Conservation (phyloP, 2,888 invertebrate genomes). For the Phengaris arion region DNA sequence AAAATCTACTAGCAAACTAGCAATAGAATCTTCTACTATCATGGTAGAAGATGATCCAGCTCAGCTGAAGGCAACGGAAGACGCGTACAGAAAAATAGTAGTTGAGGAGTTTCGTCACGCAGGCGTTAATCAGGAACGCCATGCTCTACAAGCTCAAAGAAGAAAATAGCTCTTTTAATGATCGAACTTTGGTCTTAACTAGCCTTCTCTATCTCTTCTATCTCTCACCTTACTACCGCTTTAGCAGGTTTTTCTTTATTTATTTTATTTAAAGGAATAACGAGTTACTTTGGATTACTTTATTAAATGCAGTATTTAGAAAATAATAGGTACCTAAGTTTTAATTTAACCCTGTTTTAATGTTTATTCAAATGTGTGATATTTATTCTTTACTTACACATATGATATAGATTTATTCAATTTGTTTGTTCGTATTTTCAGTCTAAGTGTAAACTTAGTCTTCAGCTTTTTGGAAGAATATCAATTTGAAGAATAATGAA, state of each 20-base stretch:
- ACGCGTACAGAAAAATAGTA: slow-evolving; percentile 10
- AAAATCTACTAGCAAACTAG: slow-evolving; percentile 58
- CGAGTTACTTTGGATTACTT: background rate
- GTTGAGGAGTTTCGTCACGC: background rate
- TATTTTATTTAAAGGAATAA: background rate
- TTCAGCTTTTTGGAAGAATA: too few species aligned
- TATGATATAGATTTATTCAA: too few species aligned
- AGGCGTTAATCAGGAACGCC: background rate
- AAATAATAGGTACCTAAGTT: background rate
- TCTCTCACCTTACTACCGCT: too few species aligned
- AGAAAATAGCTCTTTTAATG: background rate
- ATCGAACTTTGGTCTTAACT: too few species aligned
- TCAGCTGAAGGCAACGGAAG: slow-evolving; percentile 49
- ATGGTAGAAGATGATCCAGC: slow-evolving; percentile 44
- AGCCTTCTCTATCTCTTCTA: too few species aligned
- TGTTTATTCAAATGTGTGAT: too few species aligned
- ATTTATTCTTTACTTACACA: too few species aligned
- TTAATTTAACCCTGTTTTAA: background rate
- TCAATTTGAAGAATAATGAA: too few species aligned
- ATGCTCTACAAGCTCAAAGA: background rate
- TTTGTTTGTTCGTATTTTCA: too few species aligned
- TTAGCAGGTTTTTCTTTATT: background rate
- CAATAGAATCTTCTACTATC: slow-evolving; percentile 40
- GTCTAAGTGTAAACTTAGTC: too few species aligned
- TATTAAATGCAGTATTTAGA: too few species aligned